Base-by-base conservation (phyloP, 2,113 vertebrate genomes). In the Passer domesticus region DNA sequence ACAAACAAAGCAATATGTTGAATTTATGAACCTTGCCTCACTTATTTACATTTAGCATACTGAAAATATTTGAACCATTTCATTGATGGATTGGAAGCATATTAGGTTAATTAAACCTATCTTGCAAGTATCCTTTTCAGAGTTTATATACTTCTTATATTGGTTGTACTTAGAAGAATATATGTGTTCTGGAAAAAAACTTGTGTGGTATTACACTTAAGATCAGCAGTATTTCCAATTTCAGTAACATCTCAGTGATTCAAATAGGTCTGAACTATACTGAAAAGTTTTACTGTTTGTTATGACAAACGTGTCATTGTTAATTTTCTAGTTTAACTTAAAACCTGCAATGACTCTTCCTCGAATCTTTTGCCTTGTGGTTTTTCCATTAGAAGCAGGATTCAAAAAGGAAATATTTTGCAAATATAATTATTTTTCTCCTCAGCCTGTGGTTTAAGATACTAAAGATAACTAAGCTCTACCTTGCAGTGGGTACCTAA, bases 1-100 rank as follows among this genome's bases (percentile, higher is more conserved):
- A 73, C 33, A 95, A 77, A 70, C n/a, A 89, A 68, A 89, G 15
- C 55, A 94, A 80, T 85, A 91, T 60, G 72, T 47, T 86, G 52
- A 83, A 91, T 92, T 95, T 90, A 86, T 86, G 87, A 95, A 90
- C 33, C n/a, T 53, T 60, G 13, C 25, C 25, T 91, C 67, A 62
- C 15, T 88, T 95, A 66, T 70, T 91, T 95, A 94, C 50, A 67
- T 85, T 88, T 88, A 83, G 6, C 39, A 56, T 44, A 63, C 11
- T 69, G 68, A 91, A 95, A 70, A 77, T 74, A 91, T 91, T 94
- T 96, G 84, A 93, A 59, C 18, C 10, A 69, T 88, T 96, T 90
- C n/a, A 17, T 28, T 93, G 90, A 94, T 66, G 33, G 37, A 87
- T 82, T 92, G 25, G 31, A 89, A 85, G 30, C 8, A 43, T 59